Evolutionary conservation across 2,797 vertebrate species (phyloP), one percentile per base, ranked within the genome.

Genomic region (Cuculus canorus): DNA sequence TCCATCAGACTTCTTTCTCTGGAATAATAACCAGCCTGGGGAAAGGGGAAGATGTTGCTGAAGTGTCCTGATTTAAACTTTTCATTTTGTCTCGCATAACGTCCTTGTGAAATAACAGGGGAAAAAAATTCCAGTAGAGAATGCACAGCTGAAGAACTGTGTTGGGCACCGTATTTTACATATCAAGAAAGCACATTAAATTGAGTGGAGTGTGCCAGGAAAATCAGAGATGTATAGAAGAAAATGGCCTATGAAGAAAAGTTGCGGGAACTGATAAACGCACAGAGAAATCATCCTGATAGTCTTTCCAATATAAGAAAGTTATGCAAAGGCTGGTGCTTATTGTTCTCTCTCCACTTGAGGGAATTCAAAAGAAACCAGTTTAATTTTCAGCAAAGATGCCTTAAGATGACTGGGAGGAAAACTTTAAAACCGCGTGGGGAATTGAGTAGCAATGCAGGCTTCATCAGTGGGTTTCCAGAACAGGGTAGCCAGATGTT

Each of bases 361-460:
- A 77, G 95, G 94, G 96, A 95, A 96, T 96, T 96, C 77, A 52
- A 95, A 95, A 96, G 93, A 92, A 96, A 96, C 88, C 93, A 95
- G 95, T 96, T 94, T 96, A 96, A 96, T 96, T 96, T 95, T 92
- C 96, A 95, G 93, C 95, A 88, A 95, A 94, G 93, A 95, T 94
- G 83, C 90, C 92, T 95, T 86, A 95, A 68, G 92, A 84, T 88
- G 94, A 88, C 90, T 95, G 70, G 86, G 88, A 96, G 93, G 88
- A 92, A 96, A 96, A 93, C 92, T 93, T 92, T 92, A 39, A 79
- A 94, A 80, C 81, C 93, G n/a, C 86, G 14, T n/a, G 75, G 88
- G 95, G 94, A 89, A 63, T 82, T 77, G 94, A 85, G 93, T 94
- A 96, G 93, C 88, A 90, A 93, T 95, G 83, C 94, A 94, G 93